Conservation (phyloP, 2,888 invertebrate genomes). For the Anticlea derivata region DNA sequence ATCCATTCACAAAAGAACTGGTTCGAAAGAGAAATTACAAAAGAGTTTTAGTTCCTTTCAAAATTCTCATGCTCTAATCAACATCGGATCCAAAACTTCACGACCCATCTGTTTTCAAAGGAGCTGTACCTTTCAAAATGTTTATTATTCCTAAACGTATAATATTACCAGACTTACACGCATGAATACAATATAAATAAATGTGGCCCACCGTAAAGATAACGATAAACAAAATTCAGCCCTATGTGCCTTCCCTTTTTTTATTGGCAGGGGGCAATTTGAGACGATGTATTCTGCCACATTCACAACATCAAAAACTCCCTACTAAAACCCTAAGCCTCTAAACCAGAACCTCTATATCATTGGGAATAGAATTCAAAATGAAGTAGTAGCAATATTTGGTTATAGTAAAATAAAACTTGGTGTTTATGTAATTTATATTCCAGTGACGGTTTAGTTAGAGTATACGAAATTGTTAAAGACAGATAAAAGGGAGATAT, state of each 20-base stretch:
- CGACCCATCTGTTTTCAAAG: conserved; percentile 41
- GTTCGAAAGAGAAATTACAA: conserved; percentile 21
- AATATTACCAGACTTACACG: conserved; percentile 75
- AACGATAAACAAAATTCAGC: conserved; percentile 81
- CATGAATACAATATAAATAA: conserved; percentile 78
- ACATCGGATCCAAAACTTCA: conserved; percentile 33
- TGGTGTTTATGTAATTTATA: conserved; percentile 73
- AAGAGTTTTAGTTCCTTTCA: conserved; percentile 20
- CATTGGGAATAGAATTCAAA: conserved; percentile 36
- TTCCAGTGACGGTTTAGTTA: conserved; percentile 78
- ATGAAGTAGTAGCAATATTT: conserved; percentile 29
- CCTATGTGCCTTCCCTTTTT: conserved; percentile 77
- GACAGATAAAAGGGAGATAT: conserved; percentile 81
- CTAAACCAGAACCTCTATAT: conserved; percentile 37
- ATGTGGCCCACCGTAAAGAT: conserved; percentile 78
- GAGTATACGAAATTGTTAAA: conserved; percentile 83
- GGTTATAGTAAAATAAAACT: conserved; percentile 37
- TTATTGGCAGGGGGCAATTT: conserved; percentile 81
- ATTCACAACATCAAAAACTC: conserved; percentile 45
- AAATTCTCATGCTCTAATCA: conserved; percentile 34
- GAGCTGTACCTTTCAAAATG: conserved; percentile 60
- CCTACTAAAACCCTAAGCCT: conserved; percentile 19
- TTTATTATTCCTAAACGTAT: conserved; percentile 70
- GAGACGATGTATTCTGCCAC: conserved; percentile 77
- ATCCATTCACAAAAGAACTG: conserved; percentile 20